Conservation (phyloP, 2,797 vertebrate genomes). For the Poecilia velifera region DNA sequence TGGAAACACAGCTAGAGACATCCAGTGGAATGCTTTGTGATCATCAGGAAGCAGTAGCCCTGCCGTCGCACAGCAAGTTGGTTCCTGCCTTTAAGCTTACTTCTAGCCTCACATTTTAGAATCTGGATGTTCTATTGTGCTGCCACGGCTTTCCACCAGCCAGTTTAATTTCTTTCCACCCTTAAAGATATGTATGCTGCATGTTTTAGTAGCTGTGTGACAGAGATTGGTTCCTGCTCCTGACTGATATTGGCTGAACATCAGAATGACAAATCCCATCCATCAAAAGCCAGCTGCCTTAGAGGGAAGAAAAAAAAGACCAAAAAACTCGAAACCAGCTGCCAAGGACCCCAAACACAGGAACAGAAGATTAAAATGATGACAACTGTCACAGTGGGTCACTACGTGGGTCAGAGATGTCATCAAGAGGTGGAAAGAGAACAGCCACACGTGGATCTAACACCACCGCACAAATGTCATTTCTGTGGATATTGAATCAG, state of each 20-base stretch:
- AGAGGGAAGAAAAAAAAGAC: not conserved
- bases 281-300: conserved; percentile 2
- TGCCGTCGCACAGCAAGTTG: not conserved
- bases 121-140: not conserved
- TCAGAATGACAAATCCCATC: not conserved
- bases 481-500: conserved; percentile 35
- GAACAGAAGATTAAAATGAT: conserved; percentile 3
- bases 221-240: not conserved
- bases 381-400: not conserved
- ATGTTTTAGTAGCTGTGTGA: not conserved
- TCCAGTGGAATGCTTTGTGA: not conserved
- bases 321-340: not conserved
- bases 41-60: not conserved
- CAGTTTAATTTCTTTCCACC: not conserved
- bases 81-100: not conserved
- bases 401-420: not conserved
- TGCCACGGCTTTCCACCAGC: not conserved
- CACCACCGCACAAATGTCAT: conserved; percentile 45
- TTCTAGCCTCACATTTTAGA: not conserved
- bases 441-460: conserved; percentile 3
- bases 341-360: not conserved
- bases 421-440: not conserved
- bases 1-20: too few relatives aligned
- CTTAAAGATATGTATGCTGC: not conserved
- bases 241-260: not conserved